Evolutionary conservation across 2,113 vertebrate species (phyloP).

Genomic region (Labrus mixtus): DNA sequence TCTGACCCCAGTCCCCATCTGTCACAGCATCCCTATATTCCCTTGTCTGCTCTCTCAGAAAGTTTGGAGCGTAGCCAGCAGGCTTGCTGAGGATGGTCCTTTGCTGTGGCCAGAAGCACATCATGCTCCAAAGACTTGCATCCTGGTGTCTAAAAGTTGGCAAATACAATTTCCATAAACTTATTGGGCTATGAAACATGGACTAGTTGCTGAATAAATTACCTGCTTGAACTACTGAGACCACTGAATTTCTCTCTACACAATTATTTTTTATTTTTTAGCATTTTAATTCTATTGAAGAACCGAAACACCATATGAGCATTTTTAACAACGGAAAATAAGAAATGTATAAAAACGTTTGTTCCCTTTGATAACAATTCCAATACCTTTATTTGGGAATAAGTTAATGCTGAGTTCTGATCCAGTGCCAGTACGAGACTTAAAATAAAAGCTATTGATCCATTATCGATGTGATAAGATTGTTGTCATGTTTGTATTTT

Average conservation of each 20-base stretch:
- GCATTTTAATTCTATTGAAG: too few relatives aligned
- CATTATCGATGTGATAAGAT: too few relatives aligned
- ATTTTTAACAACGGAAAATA: too few relatives aligned
- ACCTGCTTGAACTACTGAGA: background rate
- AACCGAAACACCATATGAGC: too few relatives aligned
- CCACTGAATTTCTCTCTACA: background rate
- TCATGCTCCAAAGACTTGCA: slow-evolving; percentile 9
- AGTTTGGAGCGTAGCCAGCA: slow-evolving; percentile 51
- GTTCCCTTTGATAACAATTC: too few relatives aligned
- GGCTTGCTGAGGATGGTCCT: slow-evolving; percentile 33
- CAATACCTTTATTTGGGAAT: too few relatives aligned
- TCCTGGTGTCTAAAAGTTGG: slow-evolving; percentile 8
- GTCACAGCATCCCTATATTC: slow-evolving; percentile 60
- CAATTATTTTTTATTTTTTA: too few relatives aligned
- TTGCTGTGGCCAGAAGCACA: slow-evolving; percentile 46
- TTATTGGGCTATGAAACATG: slow-evolving; percentile 4
- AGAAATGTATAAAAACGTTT: too few relatives aligned
- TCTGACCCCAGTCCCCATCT: slow-evolving; percentile 63
- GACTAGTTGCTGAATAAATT: background rate
- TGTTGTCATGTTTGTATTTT: too few relatives aligned
- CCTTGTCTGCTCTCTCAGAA: slow-evolving; percentile 31
- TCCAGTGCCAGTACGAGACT: too few relatives aligned
- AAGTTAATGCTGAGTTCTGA: too few relatives aligned
- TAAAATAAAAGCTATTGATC: too few relatives aligned
- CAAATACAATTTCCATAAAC: background rate